Base-by-base conservation (phyloP, 2,113 vertebrate genomes). In the Prunella himalayana region DNA sequence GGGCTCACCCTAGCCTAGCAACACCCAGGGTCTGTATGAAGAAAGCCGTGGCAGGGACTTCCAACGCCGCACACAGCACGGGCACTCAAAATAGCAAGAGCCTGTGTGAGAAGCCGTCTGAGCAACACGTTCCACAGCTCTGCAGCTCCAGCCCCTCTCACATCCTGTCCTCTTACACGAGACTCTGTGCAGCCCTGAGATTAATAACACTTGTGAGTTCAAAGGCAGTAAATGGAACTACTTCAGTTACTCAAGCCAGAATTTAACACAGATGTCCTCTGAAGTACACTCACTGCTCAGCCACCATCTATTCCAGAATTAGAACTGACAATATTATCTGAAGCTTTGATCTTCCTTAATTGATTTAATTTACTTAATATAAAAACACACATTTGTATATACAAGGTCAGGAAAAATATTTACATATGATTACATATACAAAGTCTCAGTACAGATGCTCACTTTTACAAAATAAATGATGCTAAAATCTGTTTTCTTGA, bases 281-380 rank as follows among this genome's bases (percentile, higher is more conserved):
- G 69, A 94, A 93, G 82, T 53, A 70, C 0, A 1, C 64, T 86
- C 35, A 8, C 76, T 75, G 64, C 65, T 88, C 88, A 78, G 77
- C 42, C 77, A 72, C 78, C 73, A 69, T 21, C 81, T 64, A 53
- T 37, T 88, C 71, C 85, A 88, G 72, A 68, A 84, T 86, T 71
- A 90, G 64, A 93, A 93, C 47, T 11, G 21, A 91, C 64, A 51
- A 53, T 18, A 23, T 71, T 37, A 71, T 49, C 61, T 86, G 75
- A 57, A 95, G 70, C 86, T 77, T 84, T 83, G 60, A 88, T 95
- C 84, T 93, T 93, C 59, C 69, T 97, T 87, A 95, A 96, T 91
- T n/a, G 9, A 54, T 85, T 96, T 92, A 71, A 92, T 91, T 94
- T 95, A 92, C 27, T 92, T 94, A 15, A 45, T 80, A 92, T 95